Base-by-base conservation (phyloP, 2,113 vertebrate genomes). In the Motacilla tschutschensis region DNA sequence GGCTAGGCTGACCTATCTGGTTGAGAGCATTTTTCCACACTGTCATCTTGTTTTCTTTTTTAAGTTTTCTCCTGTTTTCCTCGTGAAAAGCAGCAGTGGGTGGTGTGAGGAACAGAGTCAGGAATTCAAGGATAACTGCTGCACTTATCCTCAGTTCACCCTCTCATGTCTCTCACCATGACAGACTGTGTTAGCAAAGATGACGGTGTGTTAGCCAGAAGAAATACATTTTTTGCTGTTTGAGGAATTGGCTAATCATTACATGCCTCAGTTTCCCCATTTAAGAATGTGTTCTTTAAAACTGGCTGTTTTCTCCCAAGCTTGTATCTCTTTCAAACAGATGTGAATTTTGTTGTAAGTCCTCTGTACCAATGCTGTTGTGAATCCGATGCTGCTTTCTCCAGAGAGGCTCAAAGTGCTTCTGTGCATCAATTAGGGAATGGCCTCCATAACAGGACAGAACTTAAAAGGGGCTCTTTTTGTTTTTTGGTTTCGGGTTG, bases 141-240 rank as follows among this genome's bases (percentile, higher is more conserved):
- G n/a, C 25, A 12, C 28, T 72, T 79, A 36, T 74, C 85, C 79
- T 90, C 26, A 24, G 22, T 59, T 95, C 43, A 59, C 47, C 19
- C n/a, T 17, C 40, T 72, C 35, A 1, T 0, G 1, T 46, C 55
- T 79, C 53, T 74, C 3, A 0, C 75, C 33, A 15, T 0, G 3
- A 17, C 75, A 81, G n/a, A 40, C 29, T 50, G 24, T 2, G 8
- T 51, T 76, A 69, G 33, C 55, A 35, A 66, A 71, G 60, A 33
- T 70, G 58, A 29, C 4, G 12, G 12, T 25, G 38, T 53, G 47
- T 41, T 69, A 69, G 33, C 48, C 1, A 2, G 64, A 77, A 89
- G 31, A 86, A 81, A 41, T 51, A 6, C 1, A 17, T 79, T 21
- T 64, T 44, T 38, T 83, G 26, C 48, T 69, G 22, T 17, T 8